Evolutionary conservation across 2,797 vertebrate genomes (phyloP).

Genomic region (Hirundo rustica): DNA sequence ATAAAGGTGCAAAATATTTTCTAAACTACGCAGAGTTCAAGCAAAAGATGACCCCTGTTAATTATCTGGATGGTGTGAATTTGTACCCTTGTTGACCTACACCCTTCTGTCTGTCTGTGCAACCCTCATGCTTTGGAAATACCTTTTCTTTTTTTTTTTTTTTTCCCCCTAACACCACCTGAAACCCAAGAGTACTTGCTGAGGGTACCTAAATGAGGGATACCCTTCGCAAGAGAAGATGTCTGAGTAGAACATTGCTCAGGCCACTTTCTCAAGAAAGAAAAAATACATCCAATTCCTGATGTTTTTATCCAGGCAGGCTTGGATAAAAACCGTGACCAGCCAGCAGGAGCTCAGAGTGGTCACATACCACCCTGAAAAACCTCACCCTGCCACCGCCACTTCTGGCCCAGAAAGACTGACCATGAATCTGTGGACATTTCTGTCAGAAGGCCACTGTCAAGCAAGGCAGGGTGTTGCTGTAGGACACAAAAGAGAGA

Average conservation of each 20-base stretch:
- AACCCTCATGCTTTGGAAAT: not conserved
- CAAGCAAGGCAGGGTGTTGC: not conserved
- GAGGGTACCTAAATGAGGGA: not conserved
- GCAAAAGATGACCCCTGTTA: not conserved
- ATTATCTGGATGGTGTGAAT: not conserved
- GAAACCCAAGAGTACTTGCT: not conserved
- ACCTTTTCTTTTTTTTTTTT: not conserved
- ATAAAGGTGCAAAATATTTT: not conserved
- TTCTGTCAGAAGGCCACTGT: not conserved
- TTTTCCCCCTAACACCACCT: not conserved
- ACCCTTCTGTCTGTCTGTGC: not conserved
- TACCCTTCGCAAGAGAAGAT: not conserved
- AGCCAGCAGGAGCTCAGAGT: not conserved
- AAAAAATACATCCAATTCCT: not conserved
- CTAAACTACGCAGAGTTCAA: not conserved
- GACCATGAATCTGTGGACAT: rapidly evolving
- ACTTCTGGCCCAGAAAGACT: not conserved
- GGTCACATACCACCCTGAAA: not conserved
- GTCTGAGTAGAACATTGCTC: not conserved
- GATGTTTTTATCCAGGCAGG: not conserved
- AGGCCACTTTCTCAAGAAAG: not conserved
- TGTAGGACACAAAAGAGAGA: too few species aligned
- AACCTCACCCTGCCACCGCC: not conserved
- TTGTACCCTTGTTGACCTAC: not conserved
- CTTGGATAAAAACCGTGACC: not conserved